A percentile compares a stretch with the other conserved stretches of the same genome.
phyloP scores from a whole-genome alignment of 2,797 vertebrate genomes.

The Philypnodon macrostomus region DNA sequence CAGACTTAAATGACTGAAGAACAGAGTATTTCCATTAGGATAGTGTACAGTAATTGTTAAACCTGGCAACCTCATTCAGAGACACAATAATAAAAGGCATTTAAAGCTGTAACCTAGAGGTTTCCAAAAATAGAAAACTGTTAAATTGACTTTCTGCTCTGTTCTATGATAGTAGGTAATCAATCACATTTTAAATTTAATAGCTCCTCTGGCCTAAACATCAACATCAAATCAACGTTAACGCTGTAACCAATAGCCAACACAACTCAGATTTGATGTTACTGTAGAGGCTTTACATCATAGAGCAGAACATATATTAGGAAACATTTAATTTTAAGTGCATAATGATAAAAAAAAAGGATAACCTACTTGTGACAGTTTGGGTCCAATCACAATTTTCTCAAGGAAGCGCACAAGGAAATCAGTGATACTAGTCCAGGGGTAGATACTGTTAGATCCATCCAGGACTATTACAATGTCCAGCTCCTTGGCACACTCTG shows the following conservation, averaged over 20 bases:
- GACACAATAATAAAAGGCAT: slow-evolving; percentile 11
- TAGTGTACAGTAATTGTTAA: slow-evolving; percentile 14
- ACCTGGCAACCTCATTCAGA: slow-evolving; percentile 17
- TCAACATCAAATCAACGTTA: too few relatives aligned
- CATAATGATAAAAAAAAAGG: background rate
- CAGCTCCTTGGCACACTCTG: slow-evolving; percentile 87
- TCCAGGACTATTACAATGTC: slow-evolving; percentile 94
- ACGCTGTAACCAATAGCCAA: too few relatives aligned
- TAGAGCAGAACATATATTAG: too few relatives aligned
- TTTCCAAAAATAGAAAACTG: too few relatives aligned
- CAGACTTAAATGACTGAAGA: slow-evolving; percentile 27
- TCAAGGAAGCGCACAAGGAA: slow-evolving; percentile 85
- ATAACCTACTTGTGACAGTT: slow-evolving; percentile 84
- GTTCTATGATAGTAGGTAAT: too few relatives aligned
- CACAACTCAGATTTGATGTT: too few relatives aligned
- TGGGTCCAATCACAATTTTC: slow-evolving; percentile 85
- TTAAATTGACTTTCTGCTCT: too few relatives aligned
- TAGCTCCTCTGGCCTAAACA: too few relatives aligned
- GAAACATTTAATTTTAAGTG: too few relatives aligned
- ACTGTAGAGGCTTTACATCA: too few relatives aligned
- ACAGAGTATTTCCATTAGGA: slow-evolving; percentile 11
- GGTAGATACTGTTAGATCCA: slow-evolving; percentile 96
- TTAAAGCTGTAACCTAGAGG: too few relatives aligned
- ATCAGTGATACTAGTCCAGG: slow-evolving; percentile 84
- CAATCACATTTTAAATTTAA: too few relatives aligned